Conservation (phyloP, 53 echinoderm and acorn worm species). For the Henricia sp. region DNA sequence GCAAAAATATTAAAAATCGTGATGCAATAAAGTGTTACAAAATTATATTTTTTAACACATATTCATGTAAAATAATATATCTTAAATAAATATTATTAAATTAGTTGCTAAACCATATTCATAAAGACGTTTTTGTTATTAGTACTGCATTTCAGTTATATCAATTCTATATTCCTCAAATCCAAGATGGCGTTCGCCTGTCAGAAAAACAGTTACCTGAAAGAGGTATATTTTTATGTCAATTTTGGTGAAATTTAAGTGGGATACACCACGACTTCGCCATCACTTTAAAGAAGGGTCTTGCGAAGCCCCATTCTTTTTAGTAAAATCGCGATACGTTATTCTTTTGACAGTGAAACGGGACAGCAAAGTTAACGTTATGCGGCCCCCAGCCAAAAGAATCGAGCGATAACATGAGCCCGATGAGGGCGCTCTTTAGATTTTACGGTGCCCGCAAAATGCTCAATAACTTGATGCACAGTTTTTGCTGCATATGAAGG, state of each 20-base stretch:
- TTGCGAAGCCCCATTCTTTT: not conserved
- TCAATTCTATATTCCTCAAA: not conserved
- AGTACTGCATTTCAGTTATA: not conserved
- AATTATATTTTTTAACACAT: no score
- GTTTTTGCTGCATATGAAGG: no score
- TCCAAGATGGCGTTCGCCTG: conserved; percentile 77
- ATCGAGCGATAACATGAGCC: no score
- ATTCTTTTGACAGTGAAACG: not conserved
- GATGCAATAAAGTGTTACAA: no score
- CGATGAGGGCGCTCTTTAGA: no score
- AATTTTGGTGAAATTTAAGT: not conserved
- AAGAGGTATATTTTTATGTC: conserved; percentile 60
- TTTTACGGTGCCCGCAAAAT: no score
- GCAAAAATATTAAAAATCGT: not conserved
- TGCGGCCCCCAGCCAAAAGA: not conserved
- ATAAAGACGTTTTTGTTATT: no score
- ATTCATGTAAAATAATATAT: not conserved
- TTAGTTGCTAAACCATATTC: no score
- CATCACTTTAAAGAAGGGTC: not conserved
- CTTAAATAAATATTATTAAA: not conserved
- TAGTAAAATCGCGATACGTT: not conserved
- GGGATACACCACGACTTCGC: not conserved
- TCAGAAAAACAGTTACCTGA: conserved; percentile 75
- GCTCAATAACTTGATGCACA: no score
- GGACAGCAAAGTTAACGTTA: conserved; percentile 3